Evolutionary conservation across 30 jellyfish, hydroid and myxozoan genomes (phyloP).

Genomic region (Sanderia malayensis): DNA sequence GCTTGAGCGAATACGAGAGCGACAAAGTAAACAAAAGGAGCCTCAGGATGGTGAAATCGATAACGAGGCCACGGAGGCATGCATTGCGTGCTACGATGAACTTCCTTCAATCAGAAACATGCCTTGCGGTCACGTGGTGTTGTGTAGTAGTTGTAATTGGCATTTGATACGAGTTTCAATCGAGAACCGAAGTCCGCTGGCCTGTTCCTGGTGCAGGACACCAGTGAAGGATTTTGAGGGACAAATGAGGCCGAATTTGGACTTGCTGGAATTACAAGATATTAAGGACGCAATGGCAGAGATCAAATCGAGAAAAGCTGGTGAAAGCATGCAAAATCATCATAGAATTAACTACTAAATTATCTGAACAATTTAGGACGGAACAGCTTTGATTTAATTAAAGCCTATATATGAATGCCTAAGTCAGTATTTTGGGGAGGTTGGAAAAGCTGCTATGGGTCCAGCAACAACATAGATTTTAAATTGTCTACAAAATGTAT

Average conservation of each 20-base stretch:
- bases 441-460: too few relatives aligned
- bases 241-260: slow-evolving; percentile 47
- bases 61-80: slow-evolving; percentile 2
- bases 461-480: too few relatives aligned
- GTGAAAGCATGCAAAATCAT: neutral
- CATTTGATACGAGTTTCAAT: slow-evolving; percentile 40
- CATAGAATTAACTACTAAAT: neutral
- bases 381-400: too few relatives aligned
- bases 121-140: slow-evolving; percentile 60
- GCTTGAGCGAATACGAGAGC: slow-evolving; percentile 27
- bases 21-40: neutral
- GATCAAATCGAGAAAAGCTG: neutral
- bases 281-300: slow-evolving; percentile 25
- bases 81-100: slow-evolving; percentile 61
- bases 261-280: slow-evolving; percentile 28
- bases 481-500: too few relatives aligned
- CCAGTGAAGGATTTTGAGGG: slow-evolving; percentile 48
- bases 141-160: slow-evolving; percentile 62
- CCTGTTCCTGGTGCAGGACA: slow-evolving; percentile 57
- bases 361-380: too few relatives aligned
- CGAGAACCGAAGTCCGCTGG: slow-evolving; percentile 39
- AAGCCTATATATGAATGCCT: too few relatives aligned
- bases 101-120: slow-evolving; percentile 34
- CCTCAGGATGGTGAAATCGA: neutral
- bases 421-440: too few relatives aligned